phyloP scores from a whole-genome alignment of 1,140 invertebrate species.

The Lerema accius region DNA sequence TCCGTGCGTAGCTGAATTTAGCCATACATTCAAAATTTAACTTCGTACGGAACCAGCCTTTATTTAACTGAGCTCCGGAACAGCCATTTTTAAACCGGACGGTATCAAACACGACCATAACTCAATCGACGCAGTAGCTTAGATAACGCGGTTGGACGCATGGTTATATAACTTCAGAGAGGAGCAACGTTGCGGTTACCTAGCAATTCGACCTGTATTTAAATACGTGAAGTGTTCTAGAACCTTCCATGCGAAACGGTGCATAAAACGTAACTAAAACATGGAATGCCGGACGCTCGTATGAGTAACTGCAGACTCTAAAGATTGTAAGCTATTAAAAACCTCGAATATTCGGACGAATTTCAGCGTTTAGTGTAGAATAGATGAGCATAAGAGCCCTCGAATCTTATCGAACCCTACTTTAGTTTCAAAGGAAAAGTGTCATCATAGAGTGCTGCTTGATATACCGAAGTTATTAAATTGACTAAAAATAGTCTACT shows the following conservation, averaged over 20 bases:
- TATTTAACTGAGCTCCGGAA: background rate
- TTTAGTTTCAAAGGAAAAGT: background rate
- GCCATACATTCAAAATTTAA: background rate
- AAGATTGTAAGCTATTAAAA: background rate
- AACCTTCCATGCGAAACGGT: constrained; percentile 39
- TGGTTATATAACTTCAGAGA: constrained; percentile 17
- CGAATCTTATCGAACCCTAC: background rate
- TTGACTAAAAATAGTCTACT: background rate
- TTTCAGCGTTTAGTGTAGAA: background rate
- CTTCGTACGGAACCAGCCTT: background rate
- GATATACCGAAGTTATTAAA: background rate
- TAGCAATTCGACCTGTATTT: constrained; percentile 30
- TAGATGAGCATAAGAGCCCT: background rate
- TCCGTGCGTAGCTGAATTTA: too few species aligned
- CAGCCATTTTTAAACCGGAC: constrained; percentile 8
- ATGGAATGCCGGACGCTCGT: constrained; percentile 34
- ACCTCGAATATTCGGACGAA: background rate
- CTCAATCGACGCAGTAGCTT: constrained; percentile 26
- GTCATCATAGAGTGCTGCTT: background rate
- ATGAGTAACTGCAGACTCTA: background rate
- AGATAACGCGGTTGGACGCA: constrained; percentile 30
- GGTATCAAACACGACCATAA: constrained; percentile 14
- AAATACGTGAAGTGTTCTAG: constrained; percentile 46
- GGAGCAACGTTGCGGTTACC: constrained; percentile 4
- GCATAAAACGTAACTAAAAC: constrained; percentile 48